These are phyloP conservation scores for Moxostoma hubbsi DNA, from an alignment of 2,797 vertebrate species.

Conservation along the genomic window DNA sequence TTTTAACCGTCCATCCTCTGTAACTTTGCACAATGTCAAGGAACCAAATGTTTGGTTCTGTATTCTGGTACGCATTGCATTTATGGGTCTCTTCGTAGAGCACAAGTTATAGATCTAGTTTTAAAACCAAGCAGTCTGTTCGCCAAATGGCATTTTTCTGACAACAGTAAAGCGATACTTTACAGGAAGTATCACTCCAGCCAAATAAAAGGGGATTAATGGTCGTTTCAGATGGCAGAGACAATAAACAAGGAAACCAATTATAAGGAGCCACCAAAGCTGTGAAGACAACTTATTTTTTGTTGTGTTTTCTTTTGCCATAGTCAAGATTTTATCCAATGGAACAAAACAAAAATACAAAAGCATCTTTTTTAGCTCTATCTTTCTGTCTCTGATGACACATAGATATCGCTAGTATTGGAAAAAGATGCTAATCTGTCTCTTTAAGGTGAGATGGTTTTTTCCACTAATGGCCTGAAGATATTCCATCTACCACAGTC, in stretches of 20 bases:
- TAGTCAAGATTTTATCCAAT: conserved; percentile 4
- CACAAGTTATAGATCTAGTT: conserved; percentile 36
- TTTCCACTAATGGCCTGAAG: background rate
- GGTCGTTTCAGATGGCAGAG: conserved; percentile 31
- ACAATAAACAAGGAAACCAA: conserved; percentile 52
- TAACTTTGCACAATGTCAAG: background rate
- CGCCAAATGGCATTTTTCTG: conserved; percentile 39
- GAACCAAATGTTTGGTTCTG: conserved; percentile 6
- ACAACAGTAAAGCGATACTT: conserved; percentile 79
- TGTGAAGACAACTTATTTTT: conserved; percentile 38
- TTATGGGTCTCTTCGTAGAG: conserved; percentile 2
- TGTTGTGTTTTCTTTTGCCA: conserved; percentile 19
- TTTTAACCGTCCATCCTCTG: conserved; percentile 5
- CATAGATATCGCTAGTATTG: background rate
- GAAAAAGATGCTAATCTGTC: background rate
- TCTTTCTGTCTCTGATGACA: conserved; percentile 12
- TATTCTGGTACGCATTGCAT: conserved; percentile 22
- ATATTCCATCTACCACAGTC: background rate
- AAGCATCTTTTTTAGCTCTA: background rate
- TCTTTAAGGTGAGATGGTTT: conserved; percentile 2
- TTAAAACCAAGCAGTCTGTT: conserved; percentile 32
- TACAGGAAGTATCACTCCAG: conserved; percentile 77
- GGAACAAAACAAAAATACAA: background rate
- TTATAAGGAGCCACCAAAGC: conserved; percentile 35
- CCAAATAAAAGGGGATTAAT: conserved; percentile 78